Evolutionary conservation across 2,888 invertebrate genomes (phyloP).

Genomic region (Sericinus montela): DNA sequence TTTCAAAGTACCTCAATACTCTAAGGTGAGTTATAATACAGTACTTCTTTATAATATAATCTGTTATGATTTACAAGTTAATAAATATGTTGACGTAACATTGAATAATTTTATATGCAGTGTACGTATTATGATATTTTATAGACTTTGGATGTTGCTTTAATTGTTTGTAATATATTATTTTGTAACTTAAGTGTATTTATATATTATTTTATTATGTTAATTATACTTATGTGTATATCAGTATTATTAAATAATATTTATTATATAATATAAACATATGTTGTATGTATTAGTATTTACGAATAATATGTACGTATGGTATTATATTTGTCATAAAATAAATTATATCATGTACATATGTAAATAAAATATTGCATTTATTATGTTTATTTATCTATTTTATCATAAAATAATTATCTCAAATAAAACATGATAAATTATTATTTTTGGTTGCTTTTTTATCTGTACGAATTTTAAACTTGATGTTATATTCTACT

Average conservation of each 20-base stretch:
- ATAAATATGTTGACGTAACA: neutral
- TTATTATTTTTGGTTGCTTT: slow-evolving; percentile 18
- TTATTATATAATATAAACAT: slow-evolving; percentile 9
- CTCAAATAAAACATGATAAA: slow-evolving; percentile 27
- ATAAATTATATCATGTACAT: slow-evolving; percentile 31
- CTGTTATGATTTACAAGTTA: slow-evolving; percentile 20
- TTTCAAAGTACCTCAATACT: slow-evolving; percentile 55
- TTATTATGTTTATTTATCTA: slow-evolving; percentile 43
- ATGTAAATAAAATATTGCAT: slow-evolving; percentile 39
- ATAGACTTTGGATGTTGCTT: slow-evolving; percentile 70
- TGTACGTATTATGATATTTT: slow-evolving; percentile 36
- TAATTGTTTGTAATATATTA: slow-evolving; percentile 35
- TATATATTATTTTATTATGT: slow-evolving; percentile 22
- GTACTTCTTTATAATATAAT: neutral
- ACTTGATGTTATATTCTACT: slow-evolving; percentile 11
- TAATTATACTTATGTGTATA: slow-evolving; percentile 26
- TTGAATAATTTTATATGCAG: slow-evolving; percentile 27
- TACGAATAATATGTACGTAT: slow-evolving; percentile 13
- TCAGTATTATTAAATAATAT: slow-evolving; percentile 26
- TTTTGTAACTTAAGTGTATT: slow-evolving; percentile 11
- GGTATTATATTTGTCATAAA: slow-evolving; percentile 19
- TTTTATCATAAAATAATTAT: slow-evolving; percentile 24
- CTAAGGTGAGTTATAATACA: slow-evolving; percentile 15
- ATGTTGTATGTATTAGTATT: slow-evolving; percentile 19
- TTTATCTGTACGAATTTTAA: slow-evolving; percentile 1